Conservation (phyloP, 2,888 invertebrate genomes). For the Emmelina monodactyla region DNA sequence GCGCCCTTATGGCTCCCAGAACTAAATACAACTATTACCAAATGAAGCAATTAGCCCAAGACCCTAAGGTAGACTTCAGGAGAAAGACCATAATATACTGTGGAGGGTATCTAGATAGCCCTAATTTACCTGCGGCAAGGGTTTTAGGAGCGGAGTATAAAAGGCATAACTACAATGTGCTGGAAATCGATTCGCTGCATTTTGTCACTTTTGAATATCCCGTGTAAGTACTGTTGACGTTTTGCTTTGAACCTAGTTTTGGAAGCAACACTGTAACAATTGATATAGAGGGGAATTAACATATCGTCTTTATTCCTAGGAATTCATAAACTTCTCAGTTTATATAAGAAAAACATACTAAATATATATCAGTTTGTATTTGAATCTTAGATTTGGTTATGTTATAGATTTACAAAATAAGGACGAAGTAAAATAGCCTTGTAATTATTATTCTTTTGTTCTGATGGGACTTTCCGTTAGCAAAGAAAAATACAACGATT, state of each 20-base stretch:
- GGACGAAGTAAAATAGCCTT: no score
- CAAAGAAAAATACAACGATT: no score
- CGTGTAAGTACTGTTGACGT: constrained; percentile 27
- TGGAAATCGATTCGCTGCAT: constrained; percentile 27
- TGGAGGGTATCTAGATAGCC: constrained; percentile 37
- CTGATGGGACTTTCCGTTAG: no score
- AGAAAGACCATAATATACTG: constrained; percentile 35
- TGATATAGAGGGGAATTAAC: no score
- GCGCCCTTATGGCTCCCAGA: constrained; percentile 14
- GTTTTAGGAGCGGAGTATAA: constrained; percentile 24
- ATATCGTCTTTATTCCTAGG: no score
- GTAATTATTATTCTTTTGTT: no score
- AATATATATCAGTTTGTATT: no score
- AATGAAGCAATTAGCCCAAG: constrained; percentile 25
- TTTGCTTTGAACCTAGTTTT: neutral
- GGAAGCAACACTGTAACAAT: neutral
- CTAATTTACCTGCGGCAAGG: constrained; percentile 21
- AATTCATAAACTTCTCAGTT: no score
- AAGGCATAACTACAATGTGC: constrained; percentile 30
- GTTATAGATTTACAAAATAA: no score
- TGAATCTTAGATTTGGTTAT: no score
- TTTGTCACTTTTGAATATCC: constrained; percentile 37
- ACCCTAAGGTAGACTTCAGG: constrained; percentile 22
- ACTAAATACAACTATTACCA: constrained; percentile 34
- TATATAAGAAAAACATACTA: no score